Conservation (phyloP, 2,113 vertebrate species). For the Myotis yumanensis region DNA sequence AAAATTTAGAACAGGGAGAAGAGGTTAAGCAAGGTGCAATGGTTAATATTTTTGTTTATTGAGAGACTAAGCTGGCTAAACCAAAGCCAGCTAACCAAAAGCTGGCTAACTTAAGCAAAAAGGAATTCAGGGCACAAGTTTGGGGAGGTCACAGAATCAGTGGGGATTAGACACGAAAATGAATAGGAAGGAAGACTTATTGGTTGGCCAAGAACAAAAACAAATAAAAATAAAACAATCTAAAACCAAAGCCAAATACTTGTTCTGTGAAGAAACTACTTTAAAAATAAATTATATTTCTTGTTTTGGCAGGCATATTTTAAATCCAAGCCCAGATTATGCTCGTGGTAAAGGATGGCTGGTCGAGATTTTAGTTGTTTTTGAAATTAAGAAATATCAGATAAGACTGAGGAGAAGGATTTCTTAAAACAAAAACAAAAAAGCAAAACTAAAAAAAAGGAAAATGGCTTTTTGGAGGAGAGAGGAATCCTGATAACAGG, state of each 20-base stretch:
- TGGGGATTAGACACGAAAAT: background rate
- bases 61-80: background rate
- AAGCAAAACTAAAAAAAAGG: background rate
- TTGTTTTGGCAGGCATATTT: background rate
- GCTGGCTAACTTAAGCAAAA: background rate
- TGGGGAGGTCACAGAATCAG: background rate
- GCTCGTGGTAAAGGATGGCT: background rate
- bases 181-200: background rate
- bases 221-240: background rate
- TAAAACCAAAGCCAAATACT: background rate
- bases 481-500: background rate
- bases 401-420: background rate
- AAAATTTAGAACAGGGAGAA: background rate
- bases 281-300: slow-evolving; percentile 31
- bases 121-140: background rate
- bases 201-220: background rate
- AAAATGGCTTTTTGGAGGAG: background rate
- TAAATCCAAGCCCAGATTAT: background rate
- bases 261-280: slow-evolving; percentile 29
- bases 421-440: slow-evolving; percentile 24
- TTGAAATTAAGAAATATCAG: slow-evolving; percentile 11
- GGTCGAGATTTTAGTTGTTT: slow-evolving; percentile 9
- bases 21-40: background rate
- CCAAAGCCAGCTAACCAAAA: background rate
- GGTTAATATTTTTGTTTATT: slow-evolving; percentile 19